Evolutionary conservation across 2,888 invertebrate species (phyloP).

Genomic region (Meganola albula): DNA sequence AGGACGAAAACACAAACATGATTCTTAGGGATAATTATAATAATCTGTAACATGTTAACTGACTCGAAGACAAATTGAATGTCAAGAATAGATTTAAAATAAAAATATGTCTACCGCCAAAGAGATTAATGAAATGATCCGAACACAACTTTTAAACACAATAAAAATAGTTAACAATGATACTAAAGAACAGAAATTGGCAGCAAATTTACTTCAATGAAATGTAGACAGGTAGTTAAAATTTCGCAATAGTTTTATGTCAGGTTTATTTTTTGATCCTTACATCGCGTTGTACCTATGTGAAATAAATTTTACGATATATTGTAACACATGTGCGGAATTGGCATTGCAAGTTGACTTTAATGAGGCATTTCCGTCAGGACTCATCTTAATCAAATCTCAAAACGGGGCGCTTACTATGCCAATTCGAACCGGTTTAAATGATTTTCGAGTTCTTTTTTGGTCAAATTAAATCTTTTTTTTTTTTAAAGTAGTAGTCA

Average conservation of each 20-base stretch:
- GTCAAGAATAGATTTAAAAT: constrained; percentile 21
- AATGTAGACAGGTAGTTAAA: constrained; percentile 27
- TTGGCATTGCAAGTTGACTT: constrained; percentile 41
- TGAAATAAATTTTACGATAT: constrained; percentile 6
- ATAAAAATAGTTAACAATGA: constrained; percentile 12
- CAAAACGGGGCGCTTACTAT: no score
- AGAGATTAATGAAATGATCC: constrained; percentile 22
- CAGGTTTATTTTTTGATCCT: constrained; percentile 13
- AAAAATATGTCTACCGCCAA: constrained; percentile 21
- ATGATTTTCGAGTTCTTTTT: no score
- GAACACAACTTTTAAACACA: constrained; percentile 16
- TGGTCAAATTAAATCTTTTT: no score
- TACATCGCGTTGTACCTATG: constrained; percentile 12
- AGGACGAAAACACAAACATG: constrained; percentile 9
- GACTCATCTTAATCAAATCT: constrained; percentile 61
- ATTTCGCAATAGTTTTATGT: constrained; percentile 17
- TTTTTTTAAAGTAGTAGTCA: no score
- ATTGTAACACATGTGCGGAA: constrained; percentile 33
- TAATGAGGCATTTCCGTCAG: constrained; percentile 62
- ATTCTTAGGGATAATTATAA: constrained; percentile 20
- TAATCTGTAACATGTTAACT: constrained; percentile 14
- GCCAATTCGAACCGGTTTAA: no score
- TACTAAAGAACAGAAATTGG: constrained; percentile 2
- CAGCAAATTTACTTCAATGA: constrained; percentile 22
- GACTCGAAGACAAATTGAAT: constrained; percentile 19